These are phyloP conservation scores for Euzetes globulus DNA, from an alignment of 2,888 invertebrate species.

Conservation along the genomic window DNA sequence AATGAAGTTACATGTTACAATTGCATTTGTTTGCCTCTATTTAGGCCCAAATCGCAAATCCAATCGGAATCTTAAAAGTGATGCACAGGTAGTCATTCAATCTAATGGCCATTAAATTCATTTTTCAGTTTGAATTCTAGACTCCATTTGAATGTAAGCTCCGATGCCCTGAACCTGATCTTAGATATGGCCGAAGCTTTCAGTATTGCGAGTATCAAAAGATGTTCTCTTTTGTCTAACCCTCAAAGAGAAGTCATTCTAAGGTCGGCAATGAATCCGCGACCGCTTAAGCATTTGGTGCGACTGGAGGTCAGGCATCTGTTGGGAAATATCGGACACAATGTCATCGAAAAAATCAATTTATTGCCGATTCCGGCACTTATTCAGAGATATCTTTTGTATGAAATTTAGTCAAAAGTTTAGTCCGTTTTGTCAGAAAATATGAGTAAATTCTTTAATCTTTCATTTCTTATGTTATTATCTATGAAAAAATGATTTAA, in stretches of 20 bases:
- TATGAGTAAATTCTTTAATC: background rate
- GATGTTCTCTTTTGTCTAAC: conserved; percentile 60
- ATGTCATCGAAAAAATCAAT: conserved; percentile 47
- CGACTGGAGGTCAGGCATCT: conserved; percentile 56
- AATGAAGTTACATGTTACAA: no score
- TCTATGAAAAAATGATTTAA: background rate
- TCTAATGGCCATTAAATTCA: background rate
- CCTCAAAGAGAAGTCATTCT: conserved; percentile 61
- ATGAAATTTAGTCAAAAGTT: conserved; percentile 51
- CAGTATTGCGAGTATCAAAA: conserved; percentile 68
- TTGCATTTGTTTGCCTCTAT: conserved; percentile 44
- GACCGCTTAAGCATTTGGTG: conserved; percentile 60
- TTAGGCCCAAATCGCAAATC: conserved; percentile 74
- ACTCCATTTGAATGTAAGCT: conserved; percentile 16
- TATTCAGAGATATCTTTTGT: conserved; percentile 61
- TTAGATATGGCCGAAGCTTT: conserved; percentile 68
- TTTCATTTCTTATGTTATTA: conserved; percentile 12
- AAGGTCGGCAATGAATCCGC: conserved; percentile 59
- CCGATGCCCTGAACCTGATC: conserved; percentile 55
- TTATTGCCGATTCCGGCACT: conserved; percentile 59
- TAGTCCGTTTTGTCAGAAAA: background rate
- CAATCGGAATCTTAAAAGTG: conserved; percentile 71
- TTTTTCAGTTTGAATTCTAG: background rate
- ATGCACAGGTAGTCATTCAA: conserved; percentile 56
- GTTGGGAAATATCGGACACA: conserved; percentile 49